A percentile compares a stretch with the other conserved stretches of the same genome.
phyloP scores from a whole-genome alignment of 2,113 vertebrate genomes.

The Theristicus caerulescens region DNA sequence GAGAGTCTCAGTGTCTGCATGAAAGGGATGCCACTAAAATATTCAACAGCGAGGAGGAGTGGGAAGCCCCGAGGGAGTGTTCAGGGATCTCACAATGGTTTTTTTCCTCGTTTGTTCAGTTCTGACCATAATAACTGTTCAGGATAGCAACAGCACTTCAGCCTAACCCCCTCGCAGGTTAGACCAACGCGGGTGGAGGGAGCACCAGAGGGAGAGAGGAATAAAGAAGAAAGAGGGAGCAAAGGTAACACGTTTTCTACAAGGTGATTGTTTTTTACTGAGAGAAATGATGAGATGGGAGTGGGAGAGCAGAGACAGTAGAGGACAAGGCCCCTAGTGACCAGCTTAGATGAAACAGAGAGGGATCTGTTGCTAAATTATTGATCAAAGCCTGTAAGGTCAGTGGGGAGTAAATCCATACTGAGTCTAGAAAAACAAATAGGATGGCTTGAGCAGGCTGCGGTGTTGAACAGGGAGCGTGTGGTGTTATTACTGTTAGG shows the following conservation, averaged over 20 bases:
- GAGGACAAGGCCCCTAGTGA: not conserved
- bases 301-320: not conserved
- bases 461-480: not conserved
- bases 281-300: not conserved
- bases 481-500: rapidly evolving
- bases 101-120: not conserved
- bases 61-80: rapidly evolving
- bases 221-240: not conserved
- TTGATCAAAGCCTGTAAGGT: not conserved
- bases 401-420: not conserved
- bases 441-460: not conserved
- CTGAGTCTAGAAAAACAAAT: not conserved
- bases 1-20: not conserved
- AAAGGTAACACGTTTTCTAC: not conserved
- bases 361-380: not conserved
- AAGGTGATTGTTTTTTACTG: not conserved
- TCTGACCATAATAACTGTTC: not conserved
- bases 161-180: not conserved
- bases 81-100: not conserved
- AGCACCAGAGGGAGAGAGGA: not conserved
- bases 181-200: rapidly evolving
- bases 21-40: not conserved
- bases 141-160: not conserved
- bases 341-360: not conserved
- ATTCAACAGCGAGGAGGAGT: not conserved